Percentiles rank a stretch among this genome's conserved stretches.
phyloP scores from a whole-genome alignment of 2,888 invertebrate genomes.

The Tachystola acroxantha region DNA sequence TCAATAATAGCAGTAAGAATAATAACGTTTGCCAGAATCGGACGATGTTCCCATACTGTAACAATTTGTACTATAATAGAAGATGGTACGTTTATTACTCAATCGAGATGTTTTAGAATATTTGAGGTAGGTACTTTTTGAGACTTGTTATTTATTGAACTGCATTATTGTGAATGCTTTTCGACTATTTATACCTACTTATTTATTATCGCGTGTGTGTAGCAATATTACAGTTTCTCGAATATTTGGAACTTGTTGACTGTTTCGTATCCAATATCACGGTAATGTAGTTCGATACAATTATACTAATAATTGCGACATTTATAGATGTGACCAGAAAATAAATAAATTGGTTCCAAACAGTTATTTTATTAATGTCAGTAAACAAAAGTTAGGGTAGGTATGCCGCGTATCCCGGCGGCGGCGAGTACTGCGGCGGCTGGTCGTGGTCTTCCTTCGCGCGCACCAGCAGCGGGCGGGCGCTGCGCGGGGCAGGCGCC shows the following conservation, averaged over 20 bases:
- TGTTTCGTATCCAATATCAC: slow-evolving; percentile 46
- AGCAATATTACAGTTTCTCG: slow-evolving; percentile 39
- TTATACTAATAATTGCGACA: slow-evolving; percentile 37
- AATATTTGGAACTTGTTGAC: slow-evolving; percentile 56
- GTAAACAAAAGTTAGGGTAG: slow-evolving; percentile 37
- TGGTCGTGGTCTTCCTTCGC: slow-evolving; percentile 35
- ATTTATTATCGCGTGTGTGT: slow-evolving; percentile 36
- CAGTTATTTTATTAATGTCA: slow-evolving; percentile 2
- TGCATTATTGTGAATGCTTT: slow-evolving; percentile 50
- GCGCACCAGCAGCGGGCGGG: slow-evolving; percentile 41
- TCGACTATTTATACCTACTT: slow-evolving; percentile 19
- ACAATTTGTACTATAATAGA: slow-evolving; percentile 2
- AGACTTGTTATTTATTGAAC: slow-evolving; percentile 51
- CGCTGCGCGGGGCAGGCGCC: slow-evolving; percentile 39
- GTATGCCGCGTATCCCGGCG: slow-evolving; percentile 58
- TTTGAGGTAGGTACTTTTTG: slow-evolving; percentile 35
- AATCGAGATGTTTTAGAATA: slow-evolving; percentile 24
- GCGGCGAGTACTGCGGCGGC: slow-evolving; percentile 62
- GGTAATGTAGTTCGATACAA: slow-evolving; percentile 52
- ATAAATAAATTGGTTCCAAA: slow-evolving; percentile 30
- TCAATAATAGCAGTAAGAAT: too few relatives aligned
- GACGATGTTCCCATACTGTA: too few relatives aligned
- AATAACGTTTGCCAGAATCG: too few relatives aligned
- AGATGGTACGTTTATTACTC: slow-evolving; percentile 8
- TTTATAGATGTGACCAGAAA: slow-evolving; percentile 50